These are phyloP conservation scores for Artemia sinica DNA, from an alignment of 2,888 invertebrate genomes.

Conservation along the genomic window DNA sequence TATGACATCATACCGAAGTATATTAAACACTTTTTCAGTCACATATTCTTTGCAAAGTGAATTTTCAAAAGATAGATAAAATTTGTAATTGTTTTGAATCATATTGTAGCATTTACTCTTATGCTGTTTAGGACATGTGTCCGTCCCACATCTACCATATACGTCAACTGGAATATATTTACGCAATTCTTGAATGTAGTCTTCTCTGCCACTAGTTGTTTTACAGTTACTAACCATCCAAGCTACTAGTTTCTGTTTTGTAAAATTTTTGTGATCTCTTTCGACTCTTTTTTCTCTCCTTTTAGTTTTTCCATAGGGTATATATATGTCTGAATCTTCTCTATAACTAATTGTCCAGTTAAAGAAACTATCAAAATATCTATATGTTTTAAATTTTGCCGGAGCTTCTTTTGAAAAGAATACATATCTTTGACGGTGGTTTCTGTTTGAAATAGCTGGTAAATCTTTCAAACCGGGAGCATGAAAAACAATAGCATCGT, in stretches of 20 bases:
- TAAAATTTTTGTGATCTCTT: slow-evolving; percentile 7
- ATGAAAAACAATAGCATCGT: slow-evolving; percentile 18
- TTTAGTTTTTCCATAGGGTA: slow-evolving; percentile 18
- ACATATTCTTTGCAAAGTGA: slow-evolving; percentile 21
- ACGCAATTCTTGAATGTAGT: slow-evolving; percentile 23
- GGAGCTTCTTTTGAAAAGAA: slow-evolving; percentile 21
- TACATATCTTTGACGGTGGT: slow-evolving; percentile 19
- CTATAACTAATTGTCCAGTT: slow-evolving; percentile 22
- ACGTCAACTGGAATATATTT: slow-evolving; percentile 23
- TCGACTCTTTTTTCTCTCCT: not conserved
- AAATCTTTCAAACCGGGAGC: slow-evolving; percentile 15
- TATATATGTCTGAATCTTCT: slow-evolving; percentile 18
- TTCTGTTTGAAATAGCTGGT: not conserved
- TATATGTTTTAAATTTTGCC: not conserved
- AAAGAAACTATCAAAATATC: slow-evolving; percentile 13
- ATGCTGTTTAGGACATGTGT: slow-evolving; percentile 8
- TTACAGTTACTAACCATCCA: slow-evolving; percentile 25
- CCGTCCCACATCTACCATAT: slow-evolving; percentile 21
- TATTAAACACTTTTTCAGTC: slow-evolving; percentile 20
- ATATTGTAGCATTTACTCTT: slow-evolving; percentile 18
- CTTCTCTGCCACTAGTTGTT: slow-evolving; percentile 24
- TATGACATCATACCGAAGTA: slow-evolving; percentile 15
- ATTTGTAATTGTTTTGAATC: slow-evolving; percentile 20
- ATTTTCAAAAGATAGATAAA: slow-evolving; percentile 22
- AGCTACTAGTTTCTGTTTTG: slow-evolving; percentile 23